phyloP scores from a whole-genome alignment of 2,113 vertebrate genomes.

The Psammodynastes pulverulentus region DNA sequence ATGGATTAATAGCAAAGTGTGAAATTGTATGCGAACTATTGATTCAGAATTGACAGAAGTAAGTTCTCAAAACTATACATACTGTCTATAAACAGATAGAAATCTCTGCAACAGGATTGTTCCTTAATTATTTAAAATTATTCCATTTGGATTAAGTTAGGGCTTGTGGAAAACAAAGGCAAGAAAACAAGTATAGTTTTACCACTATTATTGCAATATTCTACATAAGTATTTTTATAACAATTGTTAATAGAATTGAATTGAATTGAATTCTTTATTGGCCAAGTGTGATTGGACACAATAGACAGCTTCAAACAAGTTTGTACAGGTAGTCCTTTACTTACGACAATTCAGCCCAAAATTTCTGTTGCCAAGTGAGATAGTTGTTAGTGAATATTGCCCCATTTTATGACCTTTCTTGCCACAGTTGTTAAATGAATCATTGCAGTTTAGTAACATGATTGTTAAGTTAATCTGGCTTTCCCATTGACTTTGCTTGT shows the following conservation, averaged over 20 bases:
- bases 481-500: neutral
- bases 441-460: neutral
- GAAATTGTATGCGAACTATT: neutral
- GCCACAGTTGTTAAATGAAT: neutral
- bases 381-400: neutral
- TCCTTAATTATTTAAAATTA: neutral
- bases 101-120: neutral
- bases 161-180: neutral
- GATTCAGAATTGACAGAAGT: neutral
- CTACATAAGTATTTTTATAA: neutral
- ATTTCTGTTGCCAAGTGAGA: neutral
- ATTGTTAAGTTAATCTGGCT: neutral
- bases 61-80: neutral
- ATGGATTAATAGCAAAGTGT: conserved; percentile 4
- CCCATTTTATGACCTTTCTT: neutral
- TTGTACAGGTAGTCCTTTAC: neutral
- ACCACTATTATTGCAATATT: neutral
- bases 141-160: neutral
- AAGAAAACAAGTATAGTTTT: neutral
- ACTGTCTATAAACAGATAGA: neutral
- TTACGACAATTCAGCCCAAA: neutral
- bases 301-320: neutral
- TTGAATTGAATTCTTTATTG: too few species aligned
- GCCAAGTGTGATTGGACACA: neutral
- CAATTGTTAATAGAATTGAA: neutral